Evolutionary conservation across 2,888 invertebrate species (phyloP).

Genomic region (Epiblema foenella): DNA sequence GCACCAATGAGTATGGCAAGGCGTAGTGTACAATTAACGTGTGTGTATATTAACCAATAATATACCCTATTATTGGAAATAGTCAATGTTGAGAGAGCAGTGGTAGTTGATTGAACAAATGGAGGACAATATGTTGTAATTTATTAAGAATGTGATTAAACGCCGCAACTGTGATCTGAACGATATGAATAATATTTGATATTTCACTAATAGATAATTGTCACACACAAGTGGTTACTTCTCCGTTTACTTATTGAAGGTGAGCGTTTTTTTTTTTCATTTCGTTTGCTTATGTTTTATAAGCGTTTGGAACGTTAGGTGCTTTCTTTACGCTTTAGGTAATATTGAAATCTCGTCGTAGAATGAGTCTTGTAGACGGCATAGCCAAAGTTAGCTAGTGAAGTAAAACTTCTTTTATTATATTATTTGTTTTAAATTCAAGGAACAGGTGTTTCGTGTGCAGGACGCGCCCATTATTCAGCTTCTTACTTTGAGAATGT

Average conservation of each 20-base stretch:
- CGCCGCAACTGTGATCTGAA: constrained; percentile 86
- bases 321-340: constrained; percentile 78
- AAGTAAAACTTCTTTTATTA: constrained; percentile 75
- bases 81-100: constrained; percentile 70
- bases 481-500: constrained; percentile 46
- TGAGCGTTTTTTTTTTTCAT: constrained; percentile 58
- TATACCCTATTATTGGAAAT: constrained; percentile 62
- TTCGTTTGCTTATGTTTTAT: constrained; percentile 62
- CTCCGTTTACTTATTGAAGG: constrained; percentile 62
- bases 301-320: constrained; percentile 70
- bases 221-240: constrained; percentile 76
- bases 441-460: constrained; percentile 28
- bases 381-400: constrained; percentile 82
- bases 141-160: constrained; percentile 85
- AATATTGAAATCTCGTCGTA: constrained; percentile 64
- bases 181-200: constrained; percentile 85
- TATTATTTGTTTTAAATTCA: constrained; percentile 49
- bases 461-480: constrained; percentile 39
- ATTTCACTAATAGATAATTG: constrained; percentile 84
- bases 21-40: constrained; percentile 63
- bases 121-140: constrained; percentile 83
- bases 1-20: constrained; percentile 84
- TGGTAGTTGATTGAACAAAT: constrained; percentile 77
- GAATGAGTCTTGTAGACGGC: constrained; percentile 73
- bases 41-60: constrained; percentile 64